These are phyloP conservation scores for Oxyscelio sp. DNA, from an alignment of 2,888 invertebrate genomes.

Conservation along the genomic window DNA sequence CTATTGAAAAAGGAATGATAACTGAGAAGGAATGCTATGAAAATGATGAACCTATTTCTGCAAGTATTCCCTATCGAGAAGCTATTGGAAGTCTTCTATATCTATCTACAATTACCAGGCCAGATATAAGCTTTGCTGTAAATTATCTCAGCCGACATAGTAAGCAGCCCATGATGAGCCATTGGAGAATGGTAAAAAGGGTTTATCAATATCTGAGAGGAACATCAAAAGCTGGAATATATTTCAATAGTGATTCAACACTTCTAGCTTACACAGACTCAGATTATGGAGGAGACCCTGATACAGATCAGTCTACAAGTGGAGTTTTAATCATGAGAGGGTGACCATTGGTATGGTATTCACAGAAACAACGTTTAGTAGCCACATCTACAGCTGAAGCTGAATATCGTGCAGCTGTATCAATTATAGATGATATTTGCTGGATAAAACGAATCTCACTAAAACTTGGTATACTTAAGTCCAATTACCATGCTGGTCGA, in stretches of 20 bases:
- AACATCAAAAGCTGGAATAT: slow-evolving; percentile 74
- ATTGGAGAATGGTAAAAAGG: slow-evolving; percentile 73
- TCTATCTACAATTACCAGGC: slow-evolving; percentile 8
- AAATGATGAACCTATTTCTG: slow-evolving; percentile 36
- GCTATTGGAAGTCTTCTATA: slow-evolving; percentile 74
- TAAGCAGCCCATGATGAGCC: slow-evolving; percentile 68
- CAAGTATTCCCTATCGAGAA: slow-evolving; percentile 66
- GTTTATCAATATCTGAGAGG: slow-evolving; percentile 73
- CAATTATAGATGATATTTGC: slow-evolving; percentile 24
- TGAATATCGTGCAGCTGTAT: slow-evolving; percentile 81
- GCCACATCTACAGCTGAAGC: no score
- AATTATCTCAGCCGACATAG: background rate
- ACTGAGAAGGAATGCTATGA: no score
- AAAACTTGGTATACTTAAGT: no score
- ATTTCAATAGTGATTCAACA: slow-evolving; percentile 68
- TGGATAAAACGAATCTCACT: no score
- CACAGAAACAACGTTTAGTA: no score
- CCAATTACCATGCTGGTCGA: no score
- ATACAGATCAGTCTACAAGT: slow-evolving; percentile 13
- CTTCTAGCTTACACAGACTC: slow-evolving; percentile 69
- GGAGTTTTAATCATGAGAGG: slow-evolving; percentile 55
- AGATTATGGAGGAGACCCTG: slow-evolving; percentile 55
- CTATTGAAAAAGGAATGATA: slow-evolving; percentile 79
- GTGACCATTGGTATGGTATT: slow-evolving; percentile 79
- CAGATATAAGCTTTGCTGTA: background rate